These are phyloP conservation scores for Electrona antarctica DNA, from an alignment of 2,113 vertebrate genomes.

Conservation along the genomic window DNA sequence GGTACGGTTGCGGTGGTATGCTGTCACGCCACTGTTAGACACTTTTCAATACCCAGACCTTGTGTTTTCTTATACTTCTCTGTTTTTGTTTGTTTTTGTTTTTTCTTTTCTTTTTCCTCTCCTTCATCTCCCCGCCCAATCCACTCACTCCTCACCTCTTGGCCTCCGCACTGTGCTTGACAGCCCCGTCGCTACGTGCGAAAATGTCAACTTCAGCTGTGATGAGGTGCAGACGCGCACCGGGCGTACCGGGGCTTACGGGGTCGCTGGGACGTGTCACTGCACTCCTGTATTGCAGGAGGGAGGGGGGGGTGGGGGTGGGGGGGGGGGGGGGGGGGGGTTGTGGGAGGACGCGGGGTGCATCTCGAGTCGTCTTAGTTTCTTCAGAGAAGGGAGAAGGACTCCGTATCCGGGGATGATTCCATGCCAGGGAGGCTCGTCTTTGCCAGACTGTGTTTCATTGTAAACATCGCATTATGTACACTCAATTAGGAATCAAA, in stretches of 20 bases:
- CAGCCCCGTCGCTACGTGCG: slow-evolving; percentile 41
- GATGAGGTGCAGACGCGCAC: slow-evolving; percentile 27
- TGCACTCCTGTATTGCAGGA: not conserved
- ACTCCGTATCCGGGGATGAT: slow-evolving; percentile 22
- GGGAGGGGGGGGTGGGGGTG: not conserved
- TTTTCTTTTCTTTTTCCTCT: slow-evolving; percentile 3
- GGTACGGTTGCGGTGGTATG: not conserved
- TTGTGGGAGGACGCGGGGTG: not conserved
- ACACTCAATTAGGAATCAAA: slow-evolving; percentile 68
- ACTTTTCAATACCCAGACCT: slow-evolving; percentile 24
- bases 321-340: too few species aligned
- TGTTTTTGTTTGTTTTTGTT: not conserved
- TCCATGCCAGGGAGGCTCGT: slow-evolving; percentile 22
- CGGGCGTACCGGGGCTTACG: slow-evolving; percentile 10
- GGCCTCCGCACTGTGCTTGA: slow-evolving; percentile 31
- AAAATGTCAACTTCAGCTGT: slow-evolving; percentile 51
- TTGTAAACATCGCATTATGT: slow-evolving; percentile 60
- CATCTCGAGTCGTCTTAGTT: not conserved
- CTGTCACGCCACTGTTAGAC: slow-evolving; percentile 33
- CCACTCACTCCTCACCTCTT: slow-evolving; percentile 35
- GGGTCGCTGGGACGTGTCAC: slow-evolving; percentile 19
- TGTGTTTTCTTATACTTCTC: not conserved
- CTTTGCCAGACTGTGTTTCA: slow-evolving; percentile 54
- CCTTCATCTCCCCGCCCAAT: slow-evolving; percentile 27
- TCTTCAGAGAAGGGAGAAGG: slow-evolving; percentile 10